These are phyloP conservation scores for Dryas iulia DNA, from an alignment of 1,140 invertebrate genomes.

Conservation along the genomic window DNA sequence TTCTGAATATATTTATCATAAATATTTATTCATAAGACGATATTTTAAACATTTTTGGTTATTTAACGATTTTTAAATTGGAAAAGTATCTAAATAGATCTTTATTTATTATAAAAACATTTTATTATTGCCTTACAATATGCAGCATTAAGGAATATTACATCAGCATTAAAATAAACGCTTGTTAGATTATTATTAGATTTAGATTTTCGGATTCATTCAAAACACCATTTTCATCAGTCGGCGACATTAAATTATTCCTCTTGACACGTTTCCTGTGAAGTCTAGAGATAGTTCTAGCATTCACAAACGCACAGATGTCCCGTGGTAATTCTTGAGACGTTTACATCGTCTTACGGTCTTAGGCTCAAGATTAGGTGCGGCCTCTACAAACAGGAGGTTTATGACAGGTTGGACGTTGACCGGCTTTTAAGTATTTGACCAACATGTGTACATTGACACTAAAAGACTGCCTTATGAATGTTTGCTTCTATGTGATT, in stretches of 20 bases:
- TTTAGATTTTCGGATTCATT: too few relatives aligned
- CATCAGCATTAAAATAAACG: too few relatives aligned
- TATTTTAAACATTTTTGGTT: too few relatives aligned
- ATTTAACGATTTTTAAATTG: too few relatives aligned
- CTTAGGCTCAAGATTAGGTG: constrained; percentile 24
- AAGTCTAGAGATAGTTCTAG: background rate
- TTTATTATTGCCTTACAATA: too few relatives aligned
- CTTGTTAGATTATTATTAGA: too few relatives aligned
- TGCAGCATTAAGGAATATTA: too few relatives aligned
- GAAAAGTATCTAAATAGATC: too few relatives aligned
- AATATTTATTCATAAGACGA: too few relatives aligned
- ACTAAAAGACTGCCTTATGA: background rate
- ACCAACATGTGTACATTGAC: constrained; percentile 8
- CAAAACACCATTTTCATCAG: constrained; percentile 26
- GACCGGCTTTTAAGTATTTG: constrained; percentile 18
- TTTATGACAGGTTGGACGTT: constrained; percentile 14
- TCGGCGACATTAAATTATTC: constrained; percentile 22
- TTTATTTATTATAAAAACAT: too few relatives aligned
- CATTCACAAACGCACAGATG: constrained; percentile 25
- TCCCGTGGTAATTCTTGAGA: constrained; percentile 10
- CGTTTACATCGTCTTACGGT: constrained; percentile 8
- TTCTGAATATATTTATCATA: too few relatives aligned
- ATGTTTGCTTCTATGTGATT: background rate
- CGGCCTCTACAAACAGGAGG: constrained; percentile 15
- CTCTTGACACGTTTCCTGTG: constrained; percentile 25